Base-by-base conservation (phyloP, 2,888 invertebrate species). In the Zygothrica quintamaculata region DNA sequence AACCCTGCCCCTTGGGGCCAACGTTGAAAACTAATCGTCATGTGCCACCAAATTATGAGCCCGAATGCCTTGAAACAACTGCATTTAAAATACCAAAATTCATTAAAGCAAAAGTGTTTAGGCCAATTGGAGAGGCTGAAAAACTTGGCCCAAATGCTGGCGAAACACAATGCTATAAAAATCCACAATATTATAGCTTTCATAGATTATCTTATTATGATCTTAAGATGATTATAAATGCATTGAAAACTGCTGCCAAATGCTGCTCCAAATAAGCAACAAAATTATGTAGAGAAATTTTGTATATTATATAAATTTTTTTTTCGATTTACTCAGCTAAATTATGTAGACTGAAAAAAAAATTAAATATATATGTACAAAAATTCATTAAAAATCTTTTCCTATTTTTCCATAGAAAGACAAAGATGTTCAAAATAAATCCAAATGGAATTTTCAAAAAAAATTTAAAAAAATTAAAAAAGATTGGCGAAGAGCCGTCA, bases 91-190 rank as follows among this genome's bases (percentile, higher is more conserved):
- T 56, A 1, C 79, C 76, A 0, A 8, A 25, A 0, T 82, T 34
- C n/a, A 47, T 75, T 0, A 42, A 39, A 1, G 40, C 64, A 0
- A 42, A 50, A 0, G 36, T 13, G 0, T 74, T 55, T 3, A 26
- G 79, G 3, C 46, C 34, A 0, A 5, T 70, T 3, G 1, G 44
- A 1, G 1, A 37, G 4, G 8, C 22, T 1, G 73, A 79, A 12
- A 5, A 42, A 4, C 15, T 78, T 1, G 79, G 76, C 0, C 66
- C 84, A 4, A 26, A 53, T 7, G 82, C 74, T 1, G 36, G 51
- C 6, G 67, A 74, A n/a, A n/a, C 25, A n/a, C 22, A 36, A 8
- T 36, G n/a, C 7, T 78, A 84, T 40, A 75, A 70, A 36, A 79
- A 76, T 66, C 79, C 76, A 0, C 73, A 79, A 12, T 46, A 39